Conservation (phyloP, 1,140 invertebrate genomes). For the Glossosoma conforme region DNA sequence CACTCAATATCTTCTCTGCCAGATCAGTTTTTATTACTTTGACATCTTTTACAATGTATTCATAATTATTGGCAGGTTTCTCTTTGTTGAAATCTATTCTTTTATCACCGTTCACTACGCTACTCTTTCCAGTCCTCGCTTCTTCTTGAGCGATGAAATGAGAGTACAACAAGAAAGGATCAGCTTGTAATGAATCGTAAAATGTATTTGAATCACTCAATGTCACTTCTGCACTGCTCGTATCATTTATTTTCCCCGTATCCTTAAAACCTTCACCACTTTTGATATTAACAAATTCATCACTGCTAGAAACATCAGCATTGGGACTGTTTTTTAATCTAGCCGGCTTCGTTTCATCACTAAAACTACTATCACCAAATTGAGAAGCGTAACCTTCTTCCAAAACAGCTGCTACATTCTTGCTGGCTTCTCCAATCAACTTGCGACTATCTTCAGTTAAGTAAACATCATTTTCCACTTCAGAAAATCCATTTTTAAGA, state of each 20-base stretch:
- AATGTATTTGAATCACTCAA: slow-evolving; percentile 9
- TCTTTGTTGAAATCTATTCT: not conserved
- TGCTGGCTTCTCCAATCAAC: too few species aligned
- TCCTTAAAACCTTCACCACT: too few species aligned
- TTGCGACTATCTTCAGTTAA: not conserved
- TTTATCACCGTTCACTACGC: not conserved
- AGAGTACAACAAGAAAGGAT: slow-evolving; percentile 28
- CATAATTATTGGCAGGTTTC: not conserved
- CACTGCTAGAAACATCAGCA: too few species aligned
- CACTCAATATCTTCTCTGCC: not conserved
- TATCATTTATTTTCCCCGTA: too few species aligned
- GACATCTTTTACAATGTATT: not conserved
- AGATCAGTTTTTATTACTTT: not conserved
- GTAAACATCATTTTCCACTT: not conserved
- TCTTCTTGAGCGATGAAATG: slow-evolving; percentile 29
- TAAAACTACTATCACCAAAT: too few species aligned
- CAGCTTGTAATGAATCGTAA: slow-evolving; percentile 27
- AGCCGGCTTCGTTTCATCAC: too few species aligned
- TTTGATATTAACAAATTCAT: too few species aligned
- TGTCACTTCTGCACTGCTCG: not conserved
- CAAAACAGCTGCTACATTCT: too few species aligned
- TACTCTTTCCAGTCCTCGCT: slow-evolving; percentile 10
- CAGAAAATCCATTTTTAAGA: not conserved
- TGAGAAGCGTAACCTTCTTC: too few species aligned
- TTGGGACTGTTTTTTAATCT: too few species aligned